Conservation (phyloP, 2,113 vertebrate species). For the Chunga burmeisteri region DNA sequence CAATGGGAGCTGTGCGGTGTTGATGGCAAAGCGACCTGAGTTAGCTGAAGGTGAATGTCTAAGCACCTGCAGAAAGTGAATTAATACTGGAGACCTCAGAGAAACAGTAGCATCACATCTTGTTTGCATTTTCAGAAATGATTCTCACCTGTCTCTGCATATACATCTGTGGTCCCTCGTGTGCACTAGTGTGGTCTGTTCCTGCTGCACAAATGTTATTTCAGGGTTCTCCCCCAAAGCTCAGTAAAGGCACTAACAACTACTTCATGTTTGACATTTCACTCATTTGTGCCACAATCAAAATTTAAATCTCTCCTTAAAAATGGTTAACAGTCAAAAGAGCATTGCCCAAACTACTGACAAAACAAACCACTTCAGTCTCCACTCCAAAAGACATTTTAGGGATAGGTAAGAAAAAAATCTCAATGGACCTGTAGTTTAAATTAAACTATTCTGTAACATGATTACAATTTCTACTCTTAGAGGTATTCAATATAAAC, state of each 20-base stretch:
- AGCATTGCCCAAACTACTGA: not conserved
- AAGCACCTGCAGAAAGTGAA: not conserved
- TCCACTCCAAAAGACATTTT: not conserved
- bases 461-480: not conserved
- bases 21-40: not conserved
- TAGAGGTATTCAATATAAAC: not conserved
- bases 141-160: not conserved
- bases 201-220: not conserved
- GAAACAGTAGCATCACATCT: not conserved
- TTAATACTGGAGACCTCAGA: not conserved
- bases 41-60: not conserved
- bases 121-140: not conserved
- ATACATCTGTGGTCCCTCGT: not conserved
- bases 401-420: not conserved
- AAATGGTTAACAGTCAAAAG: not conserved
- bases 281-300: not conserved
- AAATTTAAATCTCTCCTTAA: not conserved
- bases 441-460: not conserved
- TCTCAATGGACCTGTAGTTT: not conserved
- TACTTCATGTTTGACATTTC: not conserved
- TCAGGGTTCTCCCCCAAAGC: not conserved
- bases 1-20: not conserved
- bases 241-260: not conserved
- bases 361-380: not conserved
- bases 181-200: not conserved